Evolutionary conservation across 2,797 vertebrate genomes (phyloP).

Genomic region (Vipera ursinii): DNA sequence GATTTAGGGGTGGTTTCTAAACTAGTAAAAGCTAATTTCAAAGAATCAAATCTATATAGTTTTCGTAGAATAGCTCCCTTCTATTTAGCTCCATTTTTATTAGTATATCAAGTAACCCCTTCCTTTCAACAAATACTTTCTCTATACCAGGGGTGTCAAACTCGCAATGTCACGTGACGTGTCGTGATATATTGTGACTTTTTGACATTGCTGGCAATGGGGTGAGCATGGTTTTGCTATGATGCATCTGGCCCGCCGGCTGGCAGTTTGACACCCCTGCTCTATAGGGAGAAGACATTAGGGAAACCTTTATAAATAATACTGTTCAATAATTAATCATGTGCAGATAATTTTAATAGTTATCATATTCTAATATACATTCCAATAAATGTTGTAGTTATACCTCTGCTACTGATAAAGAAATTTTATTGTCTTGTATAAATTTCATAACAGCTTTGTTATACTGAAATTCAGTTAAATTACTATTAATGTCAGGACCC

Average conservation of each 20-base stretch:
- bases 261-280: too few relatives aligned
- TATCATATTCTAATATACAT: not conserved
- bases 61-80: not conserved
- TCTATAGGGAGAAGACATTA: not conserved
- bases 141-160: too few relatives aligned
- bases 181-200: too few relatives aligned
- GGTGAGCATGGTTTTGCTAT: too few relatives aligned
- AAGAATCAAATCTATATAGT: not conserved
- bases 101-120: not conserved
- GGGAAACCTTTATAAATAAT: not conserved
- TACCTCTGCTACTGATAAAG: conserved; percentile 32
- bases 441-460: conserved; percentile 14
- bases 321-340: not conserved
- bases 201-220: too few relatives aligned
- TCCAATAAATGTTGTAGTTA: conserved; percentile 32
- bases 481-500: not conserved
- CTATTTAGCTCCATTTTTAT: not conserved
- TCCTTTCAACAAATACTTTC: not conserved
- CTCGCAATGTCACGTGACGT: too few relatives aligned
- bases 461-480: conserved; percentile 21
- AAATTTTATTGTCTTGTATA: conserved; percentile 13
- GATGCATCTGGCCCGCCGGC: too few relatives aligned
- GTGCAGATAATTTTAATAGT: conserved; percentile 10
- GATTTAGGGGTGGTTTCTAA: not conserved
- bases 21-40: not conserved